phyloP scores from a whole-genome alignment of 2,113 vertebrate genomes.

The Microtus richardsoni region DNA sequence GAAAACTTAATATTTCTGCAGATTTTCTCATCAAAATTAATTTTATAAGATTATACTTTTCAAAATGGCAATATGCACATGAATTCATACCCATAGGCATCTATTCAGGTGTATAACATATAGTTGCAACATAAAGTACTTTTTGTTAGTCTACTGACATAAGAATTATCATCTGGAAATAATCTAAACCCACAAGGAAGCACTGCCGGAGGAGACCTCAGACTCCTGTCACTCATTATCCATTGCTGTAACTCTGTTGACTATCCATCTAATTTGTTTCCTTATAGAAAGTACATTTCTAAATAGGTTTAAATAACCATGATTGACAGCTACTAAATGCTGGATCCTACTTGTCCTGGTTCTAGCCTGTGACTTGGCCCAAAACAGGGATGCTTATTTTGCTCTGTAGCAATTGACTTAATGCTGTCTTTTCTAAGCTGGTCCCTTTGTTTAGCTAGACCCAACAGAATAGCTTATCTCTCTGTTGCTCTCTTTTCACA shows the following conservation, averaged over 20 bases:
- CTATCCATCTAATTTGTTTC: not conserved
- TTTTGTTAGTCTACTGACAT: not conserved
- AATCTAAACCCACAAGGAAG: not conserved
- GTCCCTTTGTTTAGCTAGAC: fast-evolving
- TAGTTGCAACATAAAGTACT: fast-evolving
- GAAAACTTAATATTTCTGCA: not conserved
- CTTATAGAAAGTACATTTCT: not conserved
- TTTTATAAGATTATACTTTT: not conserved
- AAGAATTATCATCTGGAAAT: not conserved
- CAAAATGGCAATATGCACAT: not conserved
- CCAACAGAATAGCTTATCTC: not conserved
- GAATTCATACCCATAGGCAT: not conserved
- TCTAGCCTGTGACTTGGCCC: not conserved
- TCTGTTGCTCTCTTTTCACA: not conserved
- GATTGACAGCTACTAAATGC: not conserved
- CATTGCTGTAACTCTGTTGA: not conserved
- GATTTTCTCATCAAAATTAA: not conserved
- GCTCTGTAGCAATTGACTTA: not conserved
- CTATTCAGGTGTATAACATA: not conserved
- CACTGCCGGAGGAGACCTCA: not conserved
- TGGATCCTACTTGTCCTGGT: not conserved
- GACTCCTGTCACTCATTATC: not conserved
- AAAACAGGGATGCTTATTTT: not conserved
- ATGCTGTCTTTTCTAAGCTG: not conserved
- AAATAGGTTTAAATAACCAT: not conserved